Evolutionary conservation across 1,140 invertebrate species (phyloP), one percentile per base, ranked within the genome.

Genomic region (Orius insidiosus): DNA sequence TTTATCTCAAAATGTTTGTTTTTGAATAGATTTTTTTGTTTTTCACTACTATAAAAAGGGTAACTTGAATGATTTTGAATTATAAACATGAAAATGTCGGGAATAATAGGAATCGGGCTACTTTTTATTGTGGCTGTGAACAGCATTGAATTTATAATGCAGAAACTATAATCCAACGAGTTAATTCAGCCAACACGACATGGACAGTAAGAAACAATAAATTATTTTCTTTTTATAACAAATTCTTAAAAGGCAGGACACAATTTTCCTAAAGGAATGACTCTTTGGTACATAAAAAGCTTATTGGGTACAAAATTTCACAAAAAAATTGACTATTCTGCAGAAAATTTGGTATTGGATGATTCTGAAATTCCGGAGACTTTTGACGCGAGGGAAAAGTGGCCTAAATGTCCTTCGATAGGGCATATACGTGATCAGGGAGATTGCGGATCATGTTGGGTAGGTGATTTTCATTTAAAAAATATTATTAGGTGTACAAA

Each of bases 351-450:
- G 5, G 11, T 13, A 3, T 18, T 18, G 10, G 35, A 36, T 4
- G 34, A 46, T 5, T 14, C 13, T 5, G 16, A 46, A 9, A 31
- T 85, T 6, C 86, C 86, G 0, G 70, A 74, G n/a, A 66, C 71
- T 52, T 92, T 90, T 59, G 86, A 92, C 63, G 61, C 84, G 0
- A 65, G 85, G 30, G 61, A 68, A 46, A 65, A 82, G 48, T 93
- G 86, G 85, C 73, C 84, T 0, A 59, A 83, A 53, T 94, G 88
- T 55, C 77, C 80, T 1, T 82, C 84, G 1, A 73, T 86, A 51
- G 64, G 65, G 34, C 78, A 84, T 58, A 74, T 85, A 30, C 65
- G 80, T 45, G 81, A 86, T 68, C 82, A 85, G 61, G 78, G 70
- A 5, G 67, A 69, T 5, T 76, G 74, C 58, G 78, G 77, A 32